A percentile compares a stretch with the other conserved stretches of the same genome.
These are phyloP conservation scores for Peromyscus maniculatus DNA, from an alignment of 2,113 vertebrate species.

Conservation along the genomic window DNA sequence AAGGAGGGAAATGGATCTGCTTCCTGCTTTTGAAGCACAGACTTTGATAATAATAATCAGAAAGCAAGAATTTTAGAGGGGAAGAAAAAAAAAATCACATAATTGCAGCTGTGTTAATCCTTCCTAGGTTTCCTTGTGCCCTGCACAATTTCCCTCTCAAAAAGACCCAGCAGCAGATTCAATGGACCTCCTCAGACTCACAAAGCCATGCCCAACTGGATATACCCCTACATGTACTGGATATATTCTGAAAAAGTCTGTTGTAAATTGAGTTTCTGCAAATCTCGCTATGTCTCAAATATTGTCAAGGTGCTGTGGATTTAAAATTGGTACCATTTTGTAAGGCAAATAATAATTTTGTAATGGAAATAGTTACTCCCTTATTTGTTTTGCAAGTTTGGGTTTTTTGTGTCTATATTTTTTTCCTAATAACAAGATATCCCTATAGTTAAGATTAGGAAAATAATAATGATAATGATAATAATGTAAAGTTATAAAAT, in stretches of 20 bases:
- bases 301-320: slow-evolving; percentile 55
- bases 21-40: slow-evolving; percentile 74
- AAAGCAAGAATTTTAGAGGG: slow-evolving; percentile 55
- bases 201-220: slow-evolving; percentile 5
- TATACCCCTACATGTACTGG: slow-evolving; percentile 3
- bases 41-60: slow-evolving; percentile 59
- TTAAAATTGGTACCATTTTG: slow-evolving; percentile 67
- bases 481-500: slow-evolving; percentile 42
- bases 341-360: slow-evolving; percentile 77
- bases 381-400: slow-evolving; percentile 75
- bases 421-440: slow-evolving; percentile 30
- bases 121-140: slow-evolving; percentile 9
- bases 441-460: slow-evolving; percentile 17
- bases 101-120: slow-evolving; percentile 50
- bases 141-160: not conserved
- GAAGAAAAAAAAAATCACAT: slow-evolving; percentile 38
- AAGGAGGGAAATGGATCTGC: slow-evolving; percentile 69
- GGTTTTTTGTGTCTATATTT: slow-evolving; percentile 47
- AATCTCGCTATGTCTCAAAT: slow-evolving; percentile 60
- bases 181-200: not conserved
- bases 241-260: slow-evolving; percentile 36
- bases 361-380: slow-evolving; percentile 73
- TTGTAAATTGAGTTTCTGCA: slow-evolving; percentile 48
- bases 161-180: slow-evolving; percentile 48
- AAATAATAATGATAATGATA: not conserved